Conservation (phyloP, 2,888 invertebrate genomes). For the Parelbella ahira region DNA sequence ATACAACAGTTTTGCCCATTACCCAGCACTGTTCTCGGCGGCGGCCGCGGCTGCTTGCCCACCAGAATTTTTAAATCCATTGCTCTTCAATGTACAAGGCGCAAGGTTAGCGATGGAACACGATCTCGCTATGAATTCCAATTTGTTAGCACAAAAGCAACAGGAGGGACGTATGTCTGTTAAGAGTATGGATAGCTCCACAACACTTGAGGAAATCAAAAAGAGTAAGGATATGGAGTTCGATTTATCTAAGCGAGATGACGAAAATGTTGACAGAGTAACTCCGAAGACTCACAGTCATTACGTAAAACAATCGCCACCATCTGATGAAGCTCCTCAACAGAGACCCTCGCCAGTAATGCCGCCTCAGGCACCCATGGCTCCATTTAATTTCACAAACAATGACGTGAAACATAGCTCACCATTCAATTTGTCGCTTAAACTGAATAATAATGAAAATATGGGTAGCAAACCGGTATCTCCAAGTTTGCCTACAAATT, state of each 20-base stretch:
- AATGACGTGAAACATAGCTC: slow-evolving; percentile 62
- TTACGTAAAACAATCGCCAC: slow-evolving; percentile 82
- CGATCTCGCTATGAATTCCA: slow-evolving; percentile 76
- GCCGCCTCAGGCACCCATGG: slow-evolving; percentile 67
- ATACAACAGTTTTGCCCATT: slow-evolving; percentile 83
- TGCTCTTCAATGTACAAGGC: slow-evolving; percentile 83
- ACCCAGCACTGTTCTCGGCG: slow-evolving; percentile 78
- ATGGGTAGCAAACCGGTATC: slow-evolving; percentile 47
- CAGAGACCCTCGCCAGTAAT: slow-evolving; percentile 84
- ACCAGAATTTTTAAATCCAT: slow-evolving; percentile 82
- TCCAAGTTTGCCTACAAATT: slow-evolving; percentile 57
- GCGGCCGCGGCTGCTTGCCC: slow-evolving; percentile 75
- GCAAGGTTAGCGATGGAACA: slow-evolving; percentile 74
- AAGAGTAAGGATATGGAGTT: slow-evolving; percentile 58
- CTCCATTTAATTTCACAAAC: slow-evolving; percentile 53
- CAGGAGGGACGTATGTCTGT: slow-evolving; percentile 69
- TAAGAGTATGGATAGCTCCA: slow-evolving; percentile 67
- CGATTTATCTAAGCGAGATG: slow-evolving; percentile 50
- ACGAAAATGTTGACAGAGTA: slow-evolving; percentile 65
- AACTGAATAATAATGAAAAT: slow-evolving; percentile 55
- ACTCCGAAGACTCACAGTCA: slow-evolving; percentile 74
- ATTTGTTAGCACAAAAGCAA: slow-evolving; percentile 72
- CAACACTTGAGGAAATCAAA: slow-evolving; percentile 63
- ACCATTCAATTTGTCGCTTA: slow-evolving; percentile 59
- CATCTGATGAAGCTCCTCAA: slow-evolving; percentile 83